These are phyloP conservation scores for Steinernema khuongi DNA, from an alignment of 1,140 invertebrate genomes.

Conservation along the genomic window DNA sequence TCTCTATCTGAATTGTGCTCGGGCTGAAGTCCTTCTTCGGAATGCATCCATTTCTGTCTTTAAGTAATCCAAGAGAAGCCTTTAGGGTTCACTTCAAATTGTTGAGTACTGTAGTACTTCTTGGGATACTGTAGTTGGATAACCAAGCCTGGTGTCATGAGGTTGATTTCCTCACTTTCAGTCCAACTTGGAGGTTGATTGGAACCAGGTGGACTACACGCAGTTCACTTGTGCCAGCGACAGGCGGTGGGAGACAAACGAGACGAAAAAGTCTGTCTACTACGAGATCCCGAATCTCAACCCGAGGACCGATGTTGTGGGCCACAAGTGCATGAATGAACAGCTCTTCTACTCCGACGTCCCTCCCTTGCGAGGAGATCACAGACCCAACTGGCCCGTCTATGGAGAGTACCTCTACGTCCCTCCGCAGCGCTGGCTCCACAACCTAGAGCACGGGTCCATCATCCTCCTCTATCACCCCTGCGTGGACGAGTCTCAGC, in stretches of 20 bases:
- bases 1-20: constrained; percentile 27
- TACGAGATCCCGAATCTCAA: constrained; percentile 32
- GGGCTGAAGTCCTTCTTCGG: no score
- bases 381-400: constrained; percentile 60
- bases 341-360: constrained; percentile 67
- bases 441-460: constrained; percentile 77
- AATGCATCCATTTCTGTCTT: no score
- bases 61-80: no score
- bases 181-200: constrained; percentile 70
- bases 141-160: no score
- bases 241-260: constrained; percentile 54
- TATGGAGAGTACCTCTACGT: constrained; percentile 78
- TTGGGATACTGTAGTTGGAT: no score
- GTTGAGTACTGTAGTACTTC: no score
- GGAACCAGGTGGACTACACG: constrained; percentile 65
- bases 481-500: constrained; percentile 65
- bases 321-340: constrained; percentile 69
- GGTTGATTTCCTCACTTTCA: no score
- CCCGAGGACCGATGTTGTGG: constrained; percentile 37
- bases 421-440: constrained; percentile 76
- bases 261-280: constrained; percentile 9
- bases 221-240: constrained; percentile 68
- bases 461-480: constrained; percentile 81
- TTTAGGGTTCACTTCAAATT: no score
- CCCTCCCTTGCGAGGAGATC: constrained; percentile 64